Conservation (phyloP, 2,113 vertebrate genomes). For the Antigone vipio region DNA sequence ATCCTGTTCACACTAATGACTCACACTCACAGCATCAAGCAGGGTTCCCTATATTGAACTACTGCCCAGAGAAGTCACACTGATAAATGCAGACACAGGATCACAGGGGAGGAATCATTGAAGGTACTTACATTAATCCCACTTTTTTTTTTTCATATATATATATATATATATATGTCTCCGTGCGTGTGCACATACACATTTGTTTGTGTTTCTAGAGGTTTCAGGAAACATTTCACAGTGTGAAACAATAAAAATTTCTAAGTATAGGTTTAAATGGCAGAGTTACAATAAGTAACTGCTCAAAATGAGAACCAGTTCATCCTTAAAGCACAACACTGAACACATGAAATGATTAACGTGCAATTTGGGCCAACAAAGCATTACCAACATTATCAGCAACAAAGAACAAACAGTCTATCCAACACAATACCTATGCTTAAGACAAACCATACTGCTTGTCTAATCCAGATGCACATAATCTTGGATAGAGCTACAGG, state of each 20-base stretch:
- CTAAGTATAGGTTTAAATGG: neutral
- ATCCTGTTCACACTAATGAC: constrained; percentile 18
- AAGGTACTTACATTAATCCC: neutral
- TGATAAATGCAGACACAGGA: neutral
- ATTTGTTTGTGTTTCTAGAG: neutral
- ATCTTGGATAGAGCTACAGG: neutral
- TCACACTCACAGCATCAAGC: neutral
- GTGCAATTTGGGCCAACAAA: neutral
- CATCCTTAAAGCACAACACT: neutral
- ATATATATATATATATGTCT: too few relatives aligned
- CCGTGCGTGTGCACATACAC: accelerated
- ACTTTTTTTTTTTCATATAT: neutral
- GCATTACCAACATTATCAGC: neutral
- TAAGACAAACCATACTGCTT: neutral
- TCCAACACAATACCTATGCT: neutral
- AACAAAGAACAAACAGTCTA: neutral
- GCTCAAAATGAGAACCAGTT: neutral
- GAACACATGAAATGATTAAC: neutral
- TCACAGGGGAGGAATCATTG: neutral
- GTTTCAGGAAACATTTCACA: neutral
- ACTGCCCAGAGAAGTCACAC: neutral
- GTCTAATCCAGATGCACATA: neutral
- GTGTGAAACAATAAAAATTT: neutral
- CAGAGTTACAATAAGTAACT: neutral
- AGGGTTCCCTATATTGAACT: neutral